phyloP scores from a whole-genome alignment of 1,140 invertebrate species.

The Eumeta japonica region DNA sequence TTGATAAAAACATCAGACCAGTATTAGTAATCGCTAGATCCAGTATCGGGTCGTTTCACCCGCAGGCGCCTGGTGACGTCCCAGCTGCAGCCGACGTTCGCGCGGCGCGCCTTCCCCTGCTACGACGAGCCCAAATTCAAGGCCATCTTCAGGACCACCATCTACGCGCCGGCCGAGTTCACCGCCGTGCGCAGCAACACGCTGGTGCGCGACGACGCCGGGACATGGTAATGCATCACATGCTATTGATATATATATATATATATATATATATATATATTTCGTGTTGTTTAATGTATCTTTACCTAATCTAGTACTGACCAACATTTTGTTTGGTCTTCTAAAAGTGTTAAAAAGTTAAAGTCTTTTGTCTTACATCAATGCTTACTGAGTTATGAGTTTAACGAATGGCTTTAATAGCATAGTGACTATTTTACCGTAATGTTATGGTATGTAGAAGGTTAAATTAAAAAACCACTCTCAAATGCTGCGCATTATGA shows the following conservation, averaged over 20 bases:
- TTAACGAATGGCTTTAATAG: too few relatives aligned
- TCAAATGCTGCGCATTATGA: too few relatives aligned
- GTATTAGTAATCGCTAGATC: not conserved
- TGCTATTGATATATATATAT: too few relatives aligned
- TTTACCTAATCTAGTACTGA: too few relatives aligned
- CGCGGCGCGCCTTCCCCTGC: slow-evolving; percentile 81
- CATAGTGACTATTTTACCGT: too few relatives aligned
- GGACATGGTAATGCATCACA: too few relatives aligned
- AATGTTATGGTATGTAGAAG: too few relatives aligned
- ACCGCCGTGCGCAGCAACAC: slow-evolving; percentile 36
- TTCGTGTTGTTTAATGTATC: too few relatives aligned
- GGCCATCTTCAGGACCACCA: slow-evolving; percentile 40
- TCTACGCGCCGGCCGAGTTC: slow-evolving; percentile 32
- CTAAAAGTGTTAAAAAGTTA: not conserved
- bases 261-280: too few relatives aligned
- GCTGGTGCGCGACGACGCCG: slow-evolving; percentile 22
- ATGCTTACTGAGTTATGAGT: too few relatives aligned
- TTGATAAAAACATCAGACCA: not conserved
- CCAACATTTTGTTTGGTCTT: too few relatives aligned
- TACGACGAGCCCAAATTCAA: slow-evolving; percentile 82
- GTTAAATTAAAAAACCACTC: too few relatives aligned
- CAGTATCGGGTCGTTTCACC: slow-evolving; percentile 15
- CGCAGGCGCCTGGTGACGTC: slow-evolving; percentile 71
- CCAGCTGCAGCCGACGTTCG: slow-evolving; percentile 79
- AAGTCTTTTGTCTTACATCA: slow-evolving; percentile 1